Evolutionary conservation across 1,140 invertebrate genomes (phyloP).

Genomic region (Panagrolaimus sp.): DNA sequence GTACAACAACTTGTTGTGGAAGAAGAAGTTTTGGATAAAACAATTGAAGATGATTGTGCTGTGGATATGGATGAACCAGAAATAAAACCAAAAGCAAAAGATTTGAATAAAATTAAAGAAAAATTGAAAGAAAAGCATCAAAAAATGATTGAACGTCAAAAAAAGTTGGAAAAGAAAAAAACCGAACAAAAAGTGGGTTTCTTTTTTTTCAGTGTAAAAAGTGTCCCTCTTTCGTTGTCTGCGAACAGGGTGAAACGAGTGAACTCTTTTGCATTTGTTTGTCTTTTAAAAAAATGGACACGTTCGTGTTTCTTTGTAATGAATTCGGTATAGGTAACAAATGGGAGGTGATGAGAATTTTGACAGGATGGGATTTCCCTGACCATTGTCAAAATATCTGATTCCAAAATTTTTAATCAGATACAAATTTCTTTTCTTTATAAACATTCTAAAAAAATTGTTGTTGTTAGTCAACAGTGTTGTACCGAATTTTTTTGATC

Average conservation of each 20-base stretch:
- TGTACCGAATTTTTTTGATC: too few relatives aligned
- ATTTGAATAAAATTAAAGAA: not conserved
- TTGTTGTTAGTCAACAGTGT: too few relatives aligned
- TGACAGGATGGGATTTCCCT: not conserved
- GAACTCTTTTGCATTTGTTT: not conserved
- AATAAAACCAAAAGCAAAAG: not conserved
- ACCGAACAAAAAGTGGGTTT: not conserved
- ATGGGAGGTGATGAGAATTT: conserved; percentile 10
- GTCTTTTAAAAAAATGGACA: not conserved
- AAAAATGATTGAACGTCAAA: not conserved
- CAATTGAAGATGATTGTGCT: not conserved
- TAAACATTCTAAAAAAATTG: too few relatives aligned
- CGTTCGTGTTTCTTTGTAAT: not conserved
- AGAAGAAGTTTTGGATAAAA: too few relatives aligned
- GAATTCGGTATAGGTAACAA: conserved; percentile 12
- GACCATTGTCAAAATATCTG: conserved; percentile 7
- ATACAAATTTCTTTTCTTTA: too few relatives aligned
- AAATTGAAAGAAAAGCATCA: not conserved
- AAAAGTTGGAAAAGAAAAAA: not conserved
- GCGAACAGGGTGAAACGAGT: not conserved
- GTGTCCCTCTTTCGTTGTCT: not conserved
- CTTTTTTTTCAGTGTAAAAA: not conserved
- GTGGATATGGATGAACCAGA: conserved; percentile 10
- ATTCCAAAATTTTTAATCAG: conserved; percentile 13
- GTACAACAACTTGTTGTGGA: too few relatives aligned